phyloP scores from a whole-genome alignment of 2,113 vertebrate genomes.

The Guaruba guarouba region DNA sequence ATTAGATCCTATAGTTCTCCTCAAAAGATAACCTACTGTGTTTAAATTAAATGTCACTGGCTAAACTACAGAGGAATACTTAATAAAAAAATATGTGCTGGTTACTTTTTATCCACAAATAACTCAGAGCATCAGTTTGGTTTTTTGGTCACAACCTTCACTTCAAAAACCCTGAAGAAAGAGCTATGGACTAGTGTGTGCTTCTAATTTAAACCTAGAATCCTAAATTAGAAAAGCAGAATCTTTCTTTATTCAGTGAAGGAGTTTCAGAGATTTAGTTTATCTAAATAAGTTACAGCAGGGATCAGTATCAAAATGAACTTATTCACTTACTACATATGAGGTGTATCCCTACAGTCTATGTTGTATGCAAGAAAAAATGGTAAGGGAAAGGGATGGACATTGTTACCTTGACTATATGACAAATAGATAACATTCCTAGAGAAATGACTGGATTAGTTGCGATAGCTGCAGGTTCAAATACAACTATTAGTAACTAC shows the following conservation, averaged over 20 bases:
- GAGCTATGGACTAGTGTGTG: not conserved
- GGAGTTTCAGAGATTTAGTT: not conserved
- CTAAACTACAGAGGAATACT: not conserved
- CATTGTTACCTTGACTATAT: no score
- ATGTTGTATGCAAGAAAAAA: not conserved
- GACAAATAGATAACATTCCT: not conserved
- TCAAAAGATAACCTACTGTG: not conserved
- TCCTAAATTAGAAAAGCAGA: not conserved
- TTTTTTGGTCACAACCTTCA: not conserved
- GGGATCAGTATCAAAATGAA: not conserved
- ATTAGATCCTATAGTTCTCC: not conserved
- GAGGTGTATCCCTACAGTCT: not conserved
- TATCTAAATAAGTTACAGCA: not conserved
- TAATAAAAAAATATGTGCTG: not conserved
- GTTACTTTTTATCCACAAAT: not conserved
- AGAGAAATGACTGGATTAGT: accelerated
- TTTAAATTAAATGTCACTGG: not conserved
- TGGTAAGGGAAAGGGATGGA: not conserved
- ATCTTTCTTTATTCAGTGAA: not conserved
- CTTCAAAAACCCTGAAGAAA: not conserved
- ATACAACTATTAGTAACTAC: not conserved
- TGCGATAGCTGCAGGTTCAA: not conserved
- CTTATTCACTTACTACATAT: not conserved
- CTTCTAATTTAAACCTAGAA: not conserved
- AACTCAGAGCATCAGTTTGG: not conserved